Conservation (phyloP, 2,113 vertebrate genomes). For the Eonycteris spelaea region DNA sequence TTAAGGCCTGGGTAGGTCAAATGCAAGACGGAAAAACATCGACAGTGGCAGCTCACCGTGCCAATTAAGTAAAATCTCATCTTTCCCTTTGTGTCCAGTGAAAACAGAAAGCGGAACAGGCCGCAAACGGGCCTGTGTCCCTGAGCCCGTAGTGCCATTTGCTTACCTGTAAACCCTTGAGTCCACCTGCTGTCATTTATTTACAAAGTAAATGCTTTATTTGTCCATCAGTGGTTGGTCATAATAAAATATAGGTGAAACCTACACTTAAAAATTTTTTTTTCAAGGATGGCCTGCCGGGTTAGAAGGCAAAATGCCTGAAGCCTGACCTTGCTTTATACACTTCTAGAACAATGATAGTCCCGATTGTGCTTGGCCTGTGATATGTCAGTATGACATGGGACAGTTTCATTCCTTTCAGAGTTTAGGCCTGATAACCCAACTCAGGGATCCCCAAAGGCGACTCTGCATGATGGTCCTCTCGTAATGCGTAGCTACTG, state of each 20-base stretch:
- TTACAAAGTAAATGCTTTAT: slow-evolving; percentile 62
- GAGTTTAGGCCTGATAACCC: neutral
- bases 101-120: slow-evolving; percentile 47
- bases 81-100: slow-evolving; percentile 53
- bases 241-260: slow-evolving; percentile 52
- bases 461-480: neutral
- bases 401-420: slow-evolving; percentile 2
- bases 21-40: neutral
- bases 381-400: neutral
- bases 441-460: neutral
- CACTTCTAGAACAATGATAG: slow-evolving; percentile 15
- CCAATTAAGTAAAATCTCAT: slow-evolving; percentile 43
- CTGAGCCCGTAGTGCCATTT: neutral
- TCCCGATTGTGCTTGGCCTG: neutral
- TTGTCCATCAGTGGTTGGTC: slow-evolving; percentile 21
- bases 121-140: slow-evolving; percentile 29
- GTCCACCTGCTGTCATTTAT: slow-evolving; percentile 57
- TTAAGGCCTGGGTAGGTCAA: neutral
- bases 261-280: neutral
- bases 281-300: neutral
- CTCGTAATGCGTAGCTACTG: neutral
- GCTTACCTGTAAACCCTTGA: slow-evolving; percentile 37
- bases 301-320: neutral
- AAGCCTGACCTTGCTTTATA: neutral
- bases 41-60: neutral